Evolutionary conservation across 1,140 invertebrate species (phyloP).

Genomic region (Orius insidiosus): DNA sequence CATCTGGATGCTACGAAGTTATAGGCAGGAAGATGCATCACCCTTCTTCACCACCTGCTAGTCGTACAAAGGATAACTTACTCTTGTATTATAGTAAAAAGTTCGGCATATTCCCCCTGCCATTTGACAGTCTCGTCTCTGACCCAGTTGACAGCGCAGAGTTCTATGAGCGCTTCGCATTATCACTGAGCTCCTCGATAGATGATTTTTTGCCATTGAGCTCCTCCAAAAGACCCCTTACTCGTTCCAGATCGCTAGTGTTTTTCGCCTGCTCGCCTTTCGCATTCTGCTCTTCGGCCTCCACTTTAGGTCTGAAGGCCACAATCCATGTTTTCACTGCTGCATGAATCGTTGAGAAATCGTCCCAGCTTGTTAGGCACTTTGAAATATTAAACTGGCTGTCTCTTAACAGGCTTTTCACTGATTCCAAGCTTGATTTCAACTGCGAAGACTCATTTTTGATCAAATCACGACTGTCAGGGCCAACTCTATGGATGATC

Average conservation of each 20-base stretch:
- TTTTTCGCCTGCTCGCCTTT: slow-evolving; percentile 61
- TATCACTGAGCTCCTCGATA: slow-evolving; percentile 68
- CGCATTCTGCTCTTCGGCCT: slow-evolving; percentile 25
- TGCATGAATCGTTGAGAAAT: slow-evolving; percentile 59
- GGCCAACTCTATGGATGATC: slow-evolving; percentile 62
- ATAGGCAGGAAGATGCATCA: no score
- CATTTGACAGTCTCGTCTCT: slow-evolving; percentile 69
- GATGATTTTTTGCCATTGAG: slow-evolving; percentile 55
- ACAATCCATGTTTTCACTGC: slow-evolving; percentile 64
- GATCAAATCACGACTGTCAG: slow-evolving; percentile 70
- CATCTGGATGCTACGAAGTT: no score
- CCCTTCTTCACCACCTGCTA: no score
- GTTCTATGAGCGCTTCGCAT: slow-evolving; percentile 71
- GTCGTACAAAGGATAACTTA: slow-evolving; percentile 11
- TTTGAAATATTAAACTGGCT: slow-evolving; percentile 56
- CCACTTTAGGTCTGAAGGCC: slow-evolving; percentile 30
- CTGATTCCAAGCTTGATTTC: slow-evolving; percentile 70
- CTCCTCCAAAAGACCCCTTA: slow-evolving; percentile 55
- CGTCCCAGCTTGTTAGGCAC: slow-evolving; percentile 71
- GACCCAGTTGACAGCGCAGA: slow-evolving; percentile 62
- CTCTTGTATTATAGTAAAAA: slow-evolving; percentile 55
- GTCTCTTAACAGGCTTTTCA: slow-evolving; percentile 64
- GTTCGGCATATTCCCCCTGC: slow-evolving; percentile 58
- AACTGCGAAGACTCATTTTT: slow-evolving; percentile 69
- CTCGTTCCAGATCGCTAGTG: slow-evolving; percentile 56